Conservation (phyloP, 2,113 vertebrate genomes). For the Ginglymostoma cirratum region DNA sequence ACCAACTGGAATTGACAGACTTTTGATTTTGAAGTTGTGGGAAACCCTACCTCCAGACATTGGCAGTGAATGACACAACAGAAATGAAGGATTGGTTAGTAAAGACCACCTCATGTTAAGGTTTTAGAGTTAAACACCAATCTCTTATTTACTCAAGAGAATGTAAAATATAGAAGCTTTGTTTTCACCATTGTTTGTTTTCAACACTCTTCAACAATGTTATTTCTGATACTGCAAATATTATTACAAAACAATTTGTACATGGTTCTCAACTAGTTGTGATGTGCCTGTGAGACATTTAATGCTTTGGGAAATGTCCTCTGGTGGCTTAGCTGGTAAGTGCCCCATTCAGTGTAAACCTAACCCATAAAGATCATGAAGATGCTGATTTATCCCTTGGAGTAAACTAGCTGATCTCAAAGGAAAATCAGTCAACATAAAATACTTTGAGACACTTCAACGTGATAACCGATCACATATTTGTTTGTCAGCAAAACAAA, state of each 20-base stretch:
- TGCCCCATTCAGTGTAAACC: neutral
- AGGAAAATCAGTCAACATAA: neutral
- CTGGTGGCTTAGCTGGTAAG: neutral
- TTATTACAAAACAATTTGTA: neutral
- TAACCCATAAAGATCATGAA: neutral
- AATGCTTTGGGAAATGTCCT: neutral
- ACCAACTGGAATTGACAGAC: neutral
- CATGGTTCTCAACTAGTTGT: neutral
- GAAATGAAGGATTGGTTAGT: neutral
- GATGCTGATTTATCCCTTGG: neutral
- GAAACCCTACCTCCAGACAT: neutral
- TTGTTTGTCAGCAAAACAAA: neutral
- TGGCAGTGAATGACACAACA: neutral
- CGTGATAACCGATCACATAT: neutral
- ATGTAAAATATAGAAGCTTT: too few species aligned
- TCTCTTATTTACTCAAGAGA: too few species aligned
- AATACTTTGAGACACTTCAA: neutral
- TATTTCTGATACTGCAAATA: neutral
- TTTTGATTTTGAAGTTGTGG: neutral
- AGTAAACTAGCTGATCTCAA: too few species aligned
- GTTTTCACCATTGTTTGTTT: neutral
- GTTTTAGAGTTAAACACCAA: too few species aligned
- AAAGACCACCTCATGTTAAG: neutral
- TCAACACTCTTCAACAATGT: neutral
- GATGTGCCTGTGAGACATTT: neutral